Evolutionary conservation across 2,888 invertebrate species (phyloP), one percentile per base, ranked within the genome.

Genomic region (Dioctria rufipes): DNA sequence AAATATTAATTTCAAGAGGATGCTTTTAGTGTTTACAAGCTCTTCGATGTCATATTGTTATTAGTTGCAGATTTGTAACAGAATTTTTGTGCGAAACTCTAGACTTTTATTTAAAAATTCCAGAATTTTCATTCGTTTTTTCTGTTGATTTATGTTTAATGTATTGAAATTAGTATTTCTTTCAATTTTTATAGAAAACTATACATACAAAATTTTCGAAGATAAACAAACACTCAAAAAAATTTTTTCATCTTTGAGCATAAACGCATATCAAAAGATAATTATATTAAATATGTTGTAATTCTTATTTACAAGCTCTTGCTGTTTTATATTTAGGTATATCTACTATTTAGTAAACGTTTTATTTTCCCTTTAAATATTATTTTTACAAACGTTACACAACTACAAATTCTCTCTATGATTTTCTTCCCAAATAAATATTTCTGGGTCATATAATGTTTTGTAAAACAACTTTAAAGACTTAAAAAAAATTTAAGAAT

Each of bases 341-440:
- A 42, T 49, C 51, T 67, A 66, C 42, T 63, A 75, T 80, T 78
- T 79, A 69, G 61, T 83, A 83, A 83, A 83, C 82, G 82, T 81
- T 79, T 83, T 65, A 54, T 80, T 83, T 83, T 81, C 82, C 82
- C 80, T 75, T 78, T 78, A 46, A 61, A 60, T 60, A 43, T 60
- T 54, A 71, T 75, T 63, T 66, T 61, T 65, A 75, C 61, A 69
- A 78, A 79, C 71, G 75, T 77, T 67, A 67, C 13, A 25, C 25
- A 67, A 67, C 67, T 67, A 43, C 67, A 46, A 67, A 6, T 43
- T 42, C 25, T 67, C 13, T 43, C 43, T 43, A 67, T 11, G 43
- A 67, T 67, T 67, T 42, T 67, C 67, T 67, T 67, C 43, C 42
- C 25, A 25, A 25, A 25, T 25, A 25, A 25, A 25, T 25, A 25